These are phyloP conservation scores for Gallirallus australis DNA, from an alignment of 2,797 vertebrate species.

Conservation along the genomic window DNA sequence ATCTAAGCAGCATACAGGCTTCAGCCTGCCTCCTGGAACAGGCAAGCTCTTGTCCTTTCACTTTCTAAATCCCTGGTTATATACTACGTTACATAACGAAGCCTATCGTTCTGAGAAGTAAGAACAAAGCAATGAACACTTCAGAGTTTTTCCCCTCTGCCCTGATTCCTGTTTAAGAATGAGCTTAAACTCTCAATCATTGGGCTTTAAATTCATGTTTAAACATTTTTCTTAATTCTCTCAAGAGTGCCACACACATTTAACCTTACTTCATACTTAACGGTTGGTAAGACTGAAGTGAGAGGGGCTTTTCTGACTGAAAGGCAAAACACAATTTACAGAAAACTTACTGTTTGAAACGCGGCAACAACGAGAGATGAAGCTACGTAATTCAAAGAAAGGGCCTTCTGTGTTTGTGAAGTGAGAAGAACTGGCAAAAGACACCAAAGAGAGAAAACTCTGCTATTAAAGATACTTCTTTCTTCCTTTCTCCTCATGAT, in stretches of 20 bases:
- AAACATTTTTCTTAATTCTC: background rate
- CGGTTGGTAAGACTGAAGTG: background rate
- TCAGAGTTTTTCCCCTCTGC: background rate
- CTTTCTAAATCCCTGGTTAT: background rate
- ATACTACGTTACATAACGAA: background rate
- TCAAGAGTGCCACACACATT: background rate
- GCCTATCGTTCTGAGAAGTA: background rate
- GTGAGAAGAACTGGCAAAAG: background rate
- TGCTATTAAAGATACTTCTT: background rate
- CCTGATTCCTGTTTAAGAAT: background rate
- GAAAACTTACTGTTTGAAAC: background rate
- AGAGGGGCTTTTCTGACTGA: background rate
- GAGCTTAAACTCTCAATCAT: background rate
- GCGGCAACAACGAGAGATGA: background rate
- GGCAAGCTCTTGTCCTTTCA: background rate
- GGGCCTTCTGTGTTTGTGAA: background rate
- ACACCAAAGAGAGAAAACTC: background rate
- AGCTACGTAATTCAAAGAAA: background rate
- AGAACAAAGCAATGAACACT: background rate
- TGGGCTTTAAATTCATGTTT: background rate
- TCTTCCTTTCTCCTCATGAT: background rate
- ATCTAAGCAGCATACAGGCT: background rate
- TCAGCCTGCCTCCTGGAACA: background rate
- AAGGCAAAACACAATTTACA: background rate
- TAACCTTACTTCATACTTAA: background rate